Conservation (phyloP, 2,888 invertebrate species). For the Troides aeacus region DNA sequence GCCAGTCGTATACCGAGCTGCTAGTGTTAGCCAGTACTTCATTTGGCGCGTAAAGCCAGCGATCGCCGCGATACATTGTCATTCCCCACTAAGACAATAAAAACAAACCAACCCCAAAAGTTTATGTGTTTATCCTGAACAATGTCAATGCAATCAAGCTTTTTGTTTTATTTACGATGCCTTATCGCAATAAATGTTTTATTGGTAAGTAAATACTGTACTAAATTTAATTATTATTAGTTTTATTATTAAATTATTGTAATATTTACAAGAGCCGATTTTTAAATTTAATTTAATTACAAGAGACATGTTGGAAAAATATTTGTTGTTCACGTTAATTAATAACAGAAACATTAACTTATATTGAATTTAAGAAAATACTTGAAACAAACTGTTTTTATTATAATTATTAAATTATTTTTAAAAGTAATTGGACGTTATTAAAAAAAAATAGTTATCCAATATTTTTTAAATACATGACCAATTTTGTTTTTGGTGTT, state of each 20-base stretch:
- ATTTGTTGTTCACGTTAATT: too few species aligned
- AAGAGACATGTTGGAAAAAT: background rate
- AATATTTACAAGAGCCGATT: background rate
- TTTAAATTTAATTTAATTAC: background rate
- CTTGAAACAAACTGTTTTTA: too few species aligned
- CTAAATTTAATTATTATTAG: constrained; percentile 3
- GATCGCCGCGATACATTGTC: constrained; percentile 41
- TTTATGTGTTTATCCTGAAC: constrained; percentile 65
- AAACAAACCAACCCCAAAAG: constrained; percentile 47
- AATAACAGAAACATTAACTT: too few species aligned
- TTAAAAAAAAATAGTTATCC: too few species aligned
- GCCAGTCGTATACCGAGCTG: constrained; percentile 56
- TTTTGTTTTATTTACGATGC: constrained; percentile 56
- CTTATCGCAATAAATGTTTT: constrained; percentile 55
- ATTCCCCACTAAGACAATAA: constrained; percentile 34
- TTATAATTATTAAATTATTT: too few species aligned
- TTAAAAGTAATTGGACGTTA: too few species aligned
- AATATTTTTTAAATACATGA: too few species aligned
- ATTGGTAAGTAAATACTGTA: constrained; percentile 54
- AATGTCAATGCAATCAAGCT: constrained; percentile 41
- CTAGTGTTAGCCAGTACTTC: constrained; percentile 36
- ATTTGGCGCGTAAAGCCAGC: constrained; percentile 67
- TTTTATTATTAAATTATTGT: background rate
- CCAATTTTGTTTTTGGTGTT: too few species aligned
- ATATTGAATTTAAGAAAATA: too few species aligned